Evolutionary conservation across 2,888 invertebrate species (phyloP).

Genomic region (Megaustenia siamemsis): DNA sequence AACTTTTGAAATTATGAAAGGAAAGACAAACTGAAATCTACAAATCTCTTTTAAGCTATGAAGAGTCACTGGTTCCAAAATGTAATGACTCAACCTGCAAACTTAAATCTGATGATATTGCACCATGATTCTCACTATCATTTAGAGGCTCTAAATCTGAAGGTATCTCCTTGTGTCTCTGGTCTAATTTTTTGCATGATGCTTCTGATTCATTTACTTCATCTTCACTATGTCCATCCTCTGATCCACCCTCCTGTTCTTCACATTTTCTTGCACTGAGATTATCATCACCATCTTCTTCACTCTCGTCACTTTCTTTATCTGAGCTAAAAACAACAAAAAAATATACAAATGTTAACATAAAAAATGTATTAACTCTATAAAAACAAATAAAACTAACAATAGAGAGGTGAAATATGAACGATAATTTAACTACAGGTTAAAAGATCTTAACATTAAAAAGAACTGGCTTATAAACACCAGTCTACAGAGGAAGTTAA

Average conservation of each 20-base stretch:
- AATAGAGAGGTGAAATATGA: no score
- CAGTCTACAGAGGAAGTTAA: no score
- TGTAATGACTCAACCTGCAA: not conserved
- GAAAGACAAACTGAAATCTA: not conserved
- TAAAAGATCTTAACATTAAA: no score
- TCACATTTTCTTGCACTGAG: not conserved
- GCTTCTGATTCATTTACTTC: not conserved
- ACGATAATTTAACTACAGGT: no score
- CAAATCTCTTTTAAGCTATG: not conserved
- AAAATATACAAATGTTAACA: not conserved
- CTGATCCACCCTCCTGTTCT: not conserved
- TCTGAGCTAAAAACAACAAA: constrained; percentile 31
- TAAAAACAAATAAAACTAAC: no score
- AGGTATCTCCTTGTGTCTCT: not conserved
- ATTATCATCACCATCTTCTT: constrained; percentile 8
- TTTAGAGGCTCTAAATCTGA: not conserved
- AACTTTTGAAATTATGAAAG: not conserved
- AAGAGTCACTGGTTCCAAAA: not conserved
- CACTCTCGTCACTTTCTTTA: constrained; percentile 32
- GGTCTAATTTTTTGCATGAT: no score
- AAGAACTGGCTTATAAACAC: no score
- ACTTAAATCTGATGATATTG: not conserved
- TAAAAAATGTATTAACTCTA: no score
- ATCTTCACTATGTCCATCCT: not conserved
- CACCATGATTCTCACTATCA: not conserved